Evolutionary conservation across 30 jellyfish, hydroid and myxozoan species (phyloP).

Genomic region (Mastigias papua): DNA sequence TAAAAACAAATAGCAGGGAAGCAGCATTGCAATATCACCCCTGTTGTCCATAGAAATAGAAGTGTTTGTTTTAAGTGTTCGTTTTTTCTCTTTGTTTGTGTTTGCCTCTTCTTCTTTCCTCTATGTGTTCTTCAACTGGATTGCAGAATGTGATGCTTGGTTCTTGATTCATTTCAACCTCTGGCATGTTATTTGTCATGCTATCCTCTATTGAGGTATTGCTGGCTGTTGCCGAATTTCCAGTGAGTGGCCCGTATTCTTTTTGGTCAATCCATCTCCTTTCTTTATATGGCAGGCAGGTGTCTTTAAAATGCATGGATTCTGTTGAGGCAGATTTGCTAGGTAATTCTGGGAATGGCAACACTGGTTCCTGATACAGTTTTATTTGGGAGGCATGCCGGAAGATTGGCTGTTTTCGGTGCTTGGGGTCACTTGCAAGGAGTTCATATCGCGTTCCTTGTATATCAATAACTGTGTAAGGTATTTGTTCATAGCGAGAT

Average conservation of each 20-base stretch:
- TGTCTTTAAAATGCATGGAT: background rate
- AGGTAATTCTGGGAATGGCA: background rate
- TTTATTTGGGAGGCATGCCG: conserved; percentile 12
- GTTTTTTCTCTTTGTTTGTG: background rate
- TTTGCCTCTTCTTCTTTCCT: conserved; percentile 4
- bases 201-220: conserved; percentile 3
- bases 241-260: background rate
- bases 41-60: background rate
- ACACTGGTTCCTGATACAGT: conserved; percentile 20
- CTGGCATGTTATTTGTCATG: background rate
- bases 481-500: conserved; percentile 21
- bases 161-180: background rate
- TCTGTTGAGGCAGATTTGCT: background rate
- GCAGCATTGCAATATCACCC: conserved; percentile 26
- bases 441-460: conserved; percentile 6
- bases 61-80: background rate
- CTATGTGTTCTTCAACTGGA: background rate
- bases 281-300: background rate
- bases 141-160: conserved; percentile 4
- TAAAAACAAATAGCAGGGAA: background rate
- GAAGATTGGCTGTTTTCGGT: conserved; percentile 11
- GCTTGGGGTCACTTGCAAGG: conserved; percentile 31
- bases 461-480: conserved; percentile 8
- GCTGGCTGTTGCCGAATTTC: background rate
- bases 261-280: background rate